phyloP scores from a whole-genome alignment of 2,888 invertebrate species.

The Melieria picta region DNA sequence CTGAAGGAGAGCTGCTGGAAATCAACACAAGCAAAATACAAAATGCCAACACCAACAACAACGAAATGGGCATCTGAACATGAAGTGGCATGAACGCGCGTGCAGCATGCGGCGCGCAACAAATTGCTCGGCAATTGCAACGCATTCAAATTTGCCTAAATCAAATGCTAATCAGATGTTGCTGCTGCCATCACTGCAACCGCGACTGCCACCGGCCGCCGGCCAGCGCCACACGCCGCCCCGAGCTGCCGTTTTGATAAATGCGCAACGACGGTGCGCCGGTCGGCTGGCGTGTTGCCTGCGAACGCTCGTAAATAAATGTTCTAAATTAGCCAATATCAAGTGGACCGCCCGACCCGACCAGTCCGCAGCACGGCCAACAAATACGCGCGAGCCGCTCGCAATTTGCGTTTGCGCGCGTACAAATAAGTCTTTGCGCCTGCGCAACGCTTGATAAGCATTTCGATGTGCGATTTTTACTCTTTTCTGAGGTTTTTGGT shows the following conservation, averaged over 20 bases:
- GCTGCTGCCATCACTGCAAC: conserved; percentile 3
- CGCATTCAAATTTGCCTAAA: conserved; percentile 39
- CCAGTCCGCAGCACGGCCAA: not conserved
- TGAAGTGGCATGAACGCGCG: no score
- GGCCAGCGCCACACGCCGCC: not conserved
- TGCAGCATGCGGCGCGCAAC: conserved; percentile 28
- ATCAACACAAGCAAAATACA: no score
- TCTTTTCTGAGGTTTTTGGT: not conserved
- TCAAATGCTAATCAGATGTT: conserved; percentile 43
- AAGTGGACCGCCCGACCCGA: no score
- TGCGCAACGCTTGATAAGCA: not conserved
- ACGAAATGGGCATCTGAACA: no score
- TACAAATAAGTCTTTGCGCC: not conserved
- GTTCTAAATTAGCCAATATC: conserved; percentile 55
- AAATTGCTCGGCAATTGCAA: conserved; percentile 31
- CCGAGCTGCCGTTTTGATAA: conserved; percentile 36
- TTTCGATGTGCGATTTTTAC: not conserved
- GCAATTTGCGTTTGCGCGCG: conserved; percentile 5
- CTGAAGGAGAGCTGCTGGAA: no score
- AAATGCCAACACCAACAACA: no score
- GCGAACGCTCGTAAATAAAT: conserved; percentile 55
- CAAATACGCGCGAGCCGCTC: not conserved
- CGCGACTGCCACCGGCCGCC: not conserved
- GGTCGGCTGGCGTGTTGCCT: conserved; percentile 21
- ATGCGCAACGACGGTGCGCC: conserved; percentile 26